Base-by-base conservation (phyloP, 2,888 invertebrate genomes). In the Heliconius hortense region DNA sequence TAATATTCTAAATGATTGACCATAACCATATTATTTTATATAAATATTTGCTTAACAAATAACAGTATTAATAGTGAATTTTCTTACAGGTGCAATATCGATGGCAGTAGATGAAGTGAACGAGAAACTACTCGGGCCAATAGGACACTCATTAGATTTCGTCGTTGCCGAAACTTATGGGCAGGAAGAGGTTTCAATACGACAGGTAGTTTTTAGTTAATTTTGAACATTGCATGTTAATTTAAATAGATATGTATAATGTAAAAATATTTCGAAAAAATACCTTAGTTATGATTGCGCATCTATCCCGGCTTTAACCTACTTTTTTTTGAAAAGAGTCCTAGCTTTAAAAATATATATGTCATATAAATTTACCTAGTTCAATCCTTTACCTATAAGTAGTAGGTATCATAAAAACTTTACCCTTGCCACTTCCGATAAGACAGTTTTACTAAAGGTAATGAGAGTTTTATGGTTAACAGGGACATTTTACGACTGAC, bases 141-240 rank as follows among this genome's bases (percentile, higher is more conserved):
- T 96, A 81, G 97, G 97, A 0, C 97, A 98, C 88, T 95, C 95
- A 1, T 89, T 98, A 76, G 95, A 96, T 79, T 97, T 98, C 84
- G 93, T 96, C 28, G 96, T 98, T 7, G 97, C 97, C 1, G 98
- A 98, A 90, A 98, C 98, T 0, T 98, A 96, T 88, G 98, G 98
- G 1, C 96, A 97, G 85, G 98, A 98, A 90, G 96, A 96, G 81
- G 95, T 96, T 75, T 98, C 98, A 86, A 98, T 98, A 81, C 94
- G 96, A 74, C 96, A 95, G 90, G 94, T 93, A 81, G 15, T 31
- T 24, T 26, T 35, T 56, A 0, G 15, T 56, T 24, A 2, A 8
- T 56, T n/a, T n/a, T 15, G 7, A 39, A 43, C n/a, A 67, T 18
- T 59, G 26, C 5, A 59, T 59, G 1, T 59, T 15, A 2, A 56